Base-by-base conservation (phyloP, 2,888 invertebrate species). In the Blera fallax region DNA sequence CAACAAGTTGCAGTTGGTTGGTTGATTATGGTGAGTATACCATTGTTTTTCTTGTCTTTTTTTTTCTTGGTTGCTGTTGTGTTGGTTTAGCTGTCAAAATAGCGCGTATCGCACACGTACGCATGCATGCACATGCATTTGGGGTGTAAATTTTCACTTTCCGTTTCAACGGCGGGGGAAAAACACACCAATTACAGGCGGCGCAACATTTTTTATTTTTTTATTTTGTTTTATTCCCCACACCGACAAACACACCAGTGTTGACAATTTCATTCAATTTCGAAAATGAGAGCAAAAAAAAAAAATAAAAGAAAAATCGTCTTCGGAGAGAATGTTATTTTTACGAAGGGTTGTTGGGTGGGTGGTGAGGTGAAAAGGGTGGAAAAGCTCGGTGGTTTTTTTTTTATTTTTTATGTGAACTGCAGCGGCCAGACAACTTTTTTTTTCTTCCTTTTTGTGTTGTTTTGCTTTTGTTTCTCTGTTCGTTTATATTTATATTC, bases 81-180 rank as follows among this genome's bases (percentile, higher is more conserved):
- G 56, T 84, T 56, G 56, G 56, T 52, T 79, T 40, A 34, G 34
- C 40, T 72, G 78, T 74, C 58, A 58, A 70, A 78, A 62, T 43
- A 54, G 37, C 62, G 70, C 70, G 81, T 84, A 69, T 52, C 78
- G 79, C 58, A 90, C 54, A 87, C 43, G 40, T n/a, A 78, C 45
- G 48, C 62, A 67, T 54, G 43, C 74, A 72, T 65, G 76, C 65
- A 80, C 69, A 65, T 81, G 81, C 81, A 77, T 77, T 85, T 73
- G 34, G 58, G 62, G 62, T 88, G 89, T 88, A 90, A 89, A 91
- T 91, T 91, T 91, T 91, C 91, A 91, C 91, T 91, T 91, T 91
- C 91, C 90, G 90, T 91, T 91, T 89, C 89, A 72, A 88, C 89
- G 18, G 37, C 16, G 8, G 48, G 43, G 58, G 56, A 48, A 21